Base-by-base conservation (phyloP, 2,797 vertebrate species). In the Enteromius unitaeniatus region DNA sequence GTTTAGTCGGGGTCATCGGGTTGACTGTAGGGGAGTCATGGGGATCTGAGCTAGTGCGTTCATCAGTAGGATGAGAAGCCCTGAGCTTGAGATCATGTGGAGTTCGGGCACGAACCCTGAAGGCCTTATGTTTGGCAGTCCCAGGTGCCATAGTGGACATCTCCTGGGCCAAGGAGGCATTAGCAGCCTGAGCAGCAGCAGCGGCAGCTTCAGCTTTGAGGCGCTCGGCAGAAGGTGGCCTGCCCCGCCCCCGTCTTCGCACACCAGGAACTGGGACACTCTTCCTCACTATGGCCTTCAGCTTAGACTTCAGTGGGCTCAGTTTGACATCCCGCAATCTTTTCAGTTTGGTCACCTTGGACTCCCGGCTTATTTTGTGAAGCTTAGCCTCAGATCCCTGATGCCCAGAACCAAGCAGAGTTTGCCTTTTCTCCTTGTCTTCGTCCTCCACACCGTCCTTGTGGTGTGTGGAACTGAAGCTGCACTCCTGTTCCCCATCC, bases 171-270 rank as follows among this genome's bases (percentile, higher is more conserved):
- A 81, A 70, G 45, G 76, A 88, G 23, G 82, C 69, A 0, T 51
- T 62, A 58, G 72, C 60, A 72, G 91, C 86, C 87, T 91, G 91
- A 84, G 93, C 91, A 6, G 95, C 89, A 70, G 88, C 89, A 0
- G 96, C 94, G 9, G 92, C 91, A 28, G 95, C 93, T 86, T 95
- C 93, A 14, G 96, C 94, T 95, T 98, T 99, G 28, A 98, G 92
- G 42, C 97, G 95, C 69, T 99, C 97, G 0, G 97, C 94, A 58
- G 98, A 97, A 0, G 98, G 98, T 0, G 98, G 98, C 86, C 98
- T 93, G 14, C 98, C 98, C 73, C 97, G 95, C 86, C 96, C 93
- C 69, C 97, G 96, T 53, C 93, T 89, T 81, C 92, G 94, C 40
- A 95, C 96, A 0, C 97, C 96, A 19, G 96, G 96, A 81, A 97